Evolutionary conservation across 2,113 vertebrate genomes (phyloP), one percentile per base, ranked within the genome.

Genomic region (Okapia johnstoni): DNA sequence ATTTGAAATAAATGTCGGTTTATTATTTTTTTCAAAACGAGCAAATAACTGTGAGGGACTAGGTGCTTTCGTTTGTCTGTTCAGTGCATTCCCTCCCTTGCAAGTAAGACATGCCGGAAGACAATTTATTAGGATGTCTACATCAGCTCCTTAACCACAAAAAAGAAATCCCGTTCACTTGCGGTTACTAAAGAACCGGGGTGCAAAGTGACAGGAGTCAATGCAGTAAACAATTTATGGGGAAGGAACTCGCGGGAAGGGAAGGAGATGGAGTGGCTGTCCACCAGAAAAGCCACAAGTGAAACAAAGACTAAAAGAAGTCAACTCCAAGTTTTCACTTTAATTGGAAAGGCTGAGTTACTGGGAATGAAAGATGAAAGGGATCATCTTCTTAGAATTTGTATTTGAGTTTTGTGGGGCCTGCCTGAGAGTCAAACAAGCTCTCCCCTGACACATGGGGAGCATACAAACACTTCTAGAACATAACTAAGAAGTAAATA

Each of bases 301-400:
- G 58, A 80, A 97, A 91, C 46, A 60, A 88, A 88, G 90, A 93
- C 40, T 60, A 86, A 91, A 60, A 66, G 50, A 96, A 91, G 85
- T 80, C 58, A 96, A 96, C 77, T 77, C 61, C 17, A 10, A 84
- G 57, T 55, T 21, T 86, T 96, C 46, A 57, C n/a, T 95, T 94
- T 90, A 83, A 70, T 13, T 84, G 61, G 66, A 91, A 96, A 84
- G 40, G 8, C 58, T 73, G 57, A 96, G 85, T 91, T 36, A 80
- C 40, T 17, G 13, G 6, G 25, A 19, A 92, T n/a, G 58, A 60
- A 86, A 83, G 48, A 63, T 61, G 88, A 94, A 91, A 73, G 40
- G 52, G 93, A 90, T 28, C 54, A 21, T 21, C 57, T 33, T 93
- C 48, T 96, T n/a, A 87, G 57, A 81, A 87, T 66, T 61, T n/a